Evolutionary conservation across 2,113 vertebrate species (phyloP).

Genomic region (Cyanoderma ruficeps): DNA sequence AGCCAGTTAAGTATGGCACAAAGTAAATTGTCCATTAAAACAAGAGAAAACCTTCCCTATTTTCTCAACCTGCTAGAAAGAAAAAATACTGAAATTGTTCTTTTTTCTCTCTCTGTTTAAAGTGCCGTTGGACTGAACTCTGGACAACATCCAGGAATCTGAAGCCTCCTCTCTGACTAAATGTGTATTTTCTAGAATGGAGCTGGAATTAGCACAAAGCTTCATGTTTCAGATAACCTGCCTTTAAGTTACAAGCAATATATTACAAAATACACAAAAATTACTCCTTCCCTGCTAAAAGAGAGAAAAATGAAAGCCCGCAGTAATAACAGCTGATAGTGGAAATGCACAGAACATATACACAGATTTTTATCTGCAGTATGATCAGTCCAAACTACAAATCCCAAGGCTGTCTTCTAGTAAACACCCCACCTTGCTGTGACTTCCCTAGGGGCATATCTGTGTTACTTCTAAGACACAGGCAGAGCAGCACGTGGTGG

Average conservation of each 20-base stretch:
- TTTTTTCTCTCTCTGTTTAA: not conserved
- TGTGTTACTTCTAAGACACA: fast-evolving
- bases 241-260: not conserved
- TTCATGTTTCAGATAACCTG: not conserved
- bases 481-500: not conserved
- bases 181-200: not conserved
- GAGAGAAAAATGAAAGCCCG: not conserved
- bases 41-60: not conserved
- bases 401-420: not conserved
- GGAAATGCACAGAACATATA: not conserved
- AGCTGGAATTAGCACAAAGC: not conserved
- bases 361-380: not conserved
- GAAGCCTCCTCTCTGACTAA: not conserved
- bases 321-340: not conserved
- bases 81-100: not conserved
- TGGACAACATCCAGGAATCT: not conserved
- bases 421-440: not conserved
- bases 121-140: not conserved
- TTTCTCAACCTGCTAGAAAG: not conserved
- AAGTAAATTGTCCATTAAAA: not conserved
- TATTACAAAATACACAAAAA: not conserved
- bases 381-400: not conserved
- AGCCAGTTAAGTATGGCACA: not conserved
- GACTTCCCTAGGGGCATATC: not conserved
- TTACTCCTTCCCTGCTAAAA: not conserved